Percentiles rank a stretch among this genome's conserved stretches.
Evolutionary conservation across 92 coral and sea anemone genomes (phyloP).

Genomic region (Actinernus sp.): DNA sequence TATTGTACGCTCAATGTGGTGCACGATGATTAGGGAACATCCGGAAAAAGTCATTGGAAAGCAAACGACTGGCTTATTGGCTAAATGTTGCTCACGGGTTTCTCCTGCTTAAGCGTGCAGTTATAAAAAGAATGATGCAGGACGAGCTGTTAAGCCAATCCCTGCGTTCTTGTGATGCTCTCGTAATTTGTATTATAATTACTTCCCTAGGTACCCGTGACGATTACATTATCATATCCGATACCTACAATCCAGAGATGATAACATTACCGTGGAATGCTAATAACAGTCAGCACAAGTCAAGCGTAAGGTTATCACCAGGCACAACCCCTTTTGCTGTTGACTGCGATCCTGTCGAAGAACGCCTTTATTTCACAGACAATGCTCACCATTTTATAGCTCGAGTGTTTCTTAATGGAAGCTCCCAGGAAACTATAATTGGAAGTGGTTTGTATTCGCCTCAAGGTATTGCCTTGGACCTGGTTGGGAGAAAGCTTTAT

Average conservation of each 20-base stretch:
- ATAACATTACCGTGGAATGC: neutral
- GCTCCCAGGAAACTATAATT: constrained; percentile 7
- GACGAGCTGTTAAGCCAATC: too few relatives aligned
- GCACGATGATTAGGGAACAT: too few relatives aligned
- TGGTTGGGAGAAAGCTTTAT: constrained; percentile 17
- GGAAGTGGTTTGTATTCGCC: neutral
- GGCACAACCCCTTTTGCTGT: constrained; percentile 3
- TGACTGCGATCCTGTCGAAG: constrained; percentile 38
- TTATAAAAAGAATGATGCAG: too few relatives aligned
- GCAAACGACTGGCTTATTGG: too few relatives aligned
- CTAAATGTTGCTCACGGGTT: too few relatives aligned
- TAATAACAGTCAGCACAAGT: neutral
- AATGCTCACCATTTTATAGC: neutral
- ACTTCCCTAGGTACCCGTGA: neutral
- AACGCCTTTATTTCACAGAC: constrained; percentile 24
- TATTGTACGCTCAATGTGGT: too few relatives aligned
- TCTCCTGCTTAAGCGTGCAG: too few relatives aligned
- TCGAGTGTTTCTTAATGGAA: constrained; percentile 12
- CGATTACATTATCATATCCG: constrained; percentile 7
- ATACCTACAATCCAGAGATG: neutral
- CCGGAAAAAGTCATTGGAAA: too few relatives aligned
- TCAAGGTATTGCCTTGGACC: constrained; percentile 16
- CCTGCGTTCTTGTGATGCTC: too few relatives aligned
- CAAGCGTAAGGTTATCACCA: neutral
- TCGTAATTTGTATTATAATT: too few relatives aligned